phyloP scores from a whole-genome alignment of 1,140 invertebrate genomes.

The Linepithema humile region DNA sequence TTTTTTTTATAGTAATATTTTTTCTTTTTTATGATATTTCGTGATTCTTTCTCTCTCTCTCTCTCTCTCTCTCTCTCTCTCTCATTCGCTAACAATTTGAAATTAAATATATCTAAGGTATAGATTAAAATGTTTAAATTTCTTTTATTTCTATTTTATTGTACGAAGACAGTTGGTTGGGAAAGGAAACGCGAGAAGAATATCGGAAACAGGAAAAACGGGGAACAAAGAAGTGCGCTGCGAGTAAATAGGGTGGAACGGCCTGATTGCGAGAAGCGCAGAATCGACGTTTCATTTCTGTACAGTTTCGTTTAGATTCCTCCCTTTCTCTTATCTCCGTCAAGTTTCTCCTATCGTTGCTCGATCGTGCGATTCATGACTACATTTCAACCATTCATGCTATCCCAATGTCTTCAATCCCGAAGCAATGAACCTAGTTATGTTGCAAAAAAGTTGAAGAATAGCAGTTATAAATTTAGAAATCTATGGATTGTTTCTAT shows the following conservation, averaged over 20 bases:
- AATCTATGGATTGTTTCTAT: neutral
- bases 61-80: neutral
- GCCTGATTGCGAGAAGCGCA: slow-evolving; percentile 64
- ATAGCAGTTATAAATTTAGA: neutral
- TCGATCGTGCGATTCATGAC: slow-evolving; percentile 10
- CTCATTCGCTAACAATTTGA: neutral
- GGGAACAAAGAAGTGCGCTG: slow-evolving; percentile 51
- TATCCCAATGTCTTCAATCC: neutral
- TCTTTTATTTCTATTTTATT: neutral
- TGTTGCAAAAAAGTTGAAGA: neutral
- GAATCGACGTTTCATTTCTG: slow-evolving; percentile 75
- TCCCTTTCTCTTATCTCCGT: slow-evolving; percentile 19
- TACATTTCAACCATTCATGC: neutral
- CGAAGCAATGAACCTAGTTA: neutral
- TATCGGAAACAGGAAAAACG: neutral
- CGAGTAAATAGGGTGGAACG: slow-evolving; percentile 66
- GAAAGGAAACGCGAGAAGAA: slow-evolving; percentile 22
- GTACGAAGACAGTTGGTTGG: too few species aligned
- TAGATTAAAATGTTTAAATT: neutral
- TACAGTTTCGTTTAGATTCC: slow-evolving; percentile 26
- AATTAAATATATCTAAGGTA: neutral
- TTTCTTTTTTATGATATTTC: neutral
- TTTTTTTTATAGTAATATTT: too few species aligned
- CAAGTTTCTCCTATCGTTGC: neutral
- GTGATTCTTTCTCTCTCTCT: neutral